phyloP scores from a whole-genome alignment of 1,140 invertebrate species.

The Nomia melanderi region DNA sequence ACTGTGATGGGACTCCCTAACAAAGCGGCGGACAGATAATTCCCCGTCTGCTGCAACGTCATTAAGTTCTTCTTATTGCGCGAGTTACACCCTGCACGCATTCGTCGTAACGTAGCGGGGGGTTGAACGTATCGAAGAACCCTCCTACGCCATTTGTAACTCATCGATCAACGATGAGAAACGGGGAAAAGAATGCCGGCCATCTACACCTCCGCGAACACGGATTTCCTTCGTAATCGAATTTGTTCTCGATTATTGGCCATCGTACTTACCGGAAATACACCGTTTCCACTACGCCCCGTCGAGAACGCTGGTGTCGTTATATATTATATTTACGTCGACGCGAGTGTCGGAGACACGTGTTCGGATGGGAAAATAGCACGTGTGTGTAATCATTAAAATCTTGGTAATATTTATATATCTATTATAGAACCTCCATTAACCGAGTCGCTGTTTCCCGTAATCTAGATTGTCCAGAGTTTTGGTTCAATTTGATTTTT shows the following conservation, averaged over 20 bases:
- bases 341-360: too few relatives aligned
- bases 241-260: constrained; percentile 66
- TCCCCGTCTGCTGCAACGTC: constrained; percentile 71
- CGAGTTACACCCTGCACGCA: constrained; percentile 62
- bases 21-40: constrained; percentile 64
- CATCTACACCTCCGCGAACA: constrained; percentile 55
- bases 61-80: constrained; percentile 73
- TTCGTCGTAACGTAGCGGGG: constrained; percentile 41
- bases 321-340: not conserved
- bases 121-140: constrained; percentile 41
- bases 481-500: too few relatives aligned
- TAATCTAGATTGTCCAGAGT: too few relatives aligned
- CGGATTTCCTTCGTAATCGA: constrained; percentile 67
- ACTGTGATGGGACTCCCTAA: constrained; percentile 34
- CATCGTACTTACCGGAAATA: constrained; percentile 54
- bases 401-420: too few relatives aligned
- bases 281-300: constrained; percentile 28
- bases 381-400: too few relatives aligned
- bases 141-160: constrained; percentile 61
- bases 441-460: too few relatives aligned
- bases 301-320: not conserved
- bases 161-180: constrained; percentile 63
- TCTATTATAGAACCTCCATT: too few relatives aligned
- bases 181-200: constrained; percentile 50
- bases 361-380: too few relatives aligned